These are phyloP conservation scores for Trogon melanurus DNA, from an alignment of 2,113 vertebrate genomes.

Conservation along the genomic window DNA sequence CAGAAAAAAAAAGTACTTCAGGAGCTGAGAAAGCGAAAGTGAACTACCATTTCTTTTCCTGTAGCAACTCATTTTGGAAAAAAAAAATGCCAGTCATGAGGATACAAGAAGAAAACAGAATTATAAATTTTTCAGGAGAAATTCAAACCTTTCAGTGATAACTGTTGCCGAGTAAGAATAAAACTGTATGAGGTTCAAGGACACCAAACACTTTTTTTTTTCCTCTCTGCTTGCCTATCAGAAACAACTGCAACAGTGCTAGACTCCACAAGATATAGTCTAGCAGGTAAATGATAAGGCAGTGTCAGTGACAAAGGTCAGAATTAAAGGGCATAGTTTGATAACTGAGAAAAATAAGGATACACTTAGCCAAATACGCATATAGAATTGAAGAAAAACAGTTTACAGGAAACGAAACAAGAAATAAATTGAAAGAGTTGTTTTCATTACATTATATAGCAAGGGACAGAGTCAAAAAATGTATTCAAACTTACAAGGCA, in stretches of 20 bases:
- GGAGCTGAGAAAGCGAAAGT: not conserved
- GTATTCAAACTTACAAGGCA: not conserved
- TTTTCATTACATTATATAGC: not conserved
- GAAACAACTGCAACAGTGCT: not conserved
- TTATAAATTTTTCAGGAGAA: not conserved
- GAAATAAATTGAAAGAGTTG: not conserved
- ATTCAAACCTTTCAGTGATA: not conserved
- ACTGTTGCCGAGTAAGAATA: not conserved
- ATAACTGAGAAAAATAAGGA: not conserved
- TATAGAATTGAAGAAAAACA: not conserved
- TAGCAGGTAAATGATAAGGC: not conserved
- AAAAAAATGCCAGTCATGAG: not conserved
- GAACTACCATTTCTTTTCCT: not conserved
- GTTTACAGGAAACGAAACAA: not conserved
- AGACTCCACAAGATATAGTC: not conserved
- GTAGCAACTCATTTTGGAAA: not conserved
- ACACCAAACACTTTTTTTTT: not conserved
- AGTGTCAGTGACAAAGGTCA: conserved; percentile 54
- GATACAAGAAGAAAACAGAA: not conserved
- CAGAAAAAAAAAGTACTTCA: not conserved
- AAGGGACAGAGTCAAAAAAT: not conserved
- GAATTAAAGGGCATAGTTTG: conserved; percentile 15
- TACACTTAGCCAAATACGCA: not conserved
- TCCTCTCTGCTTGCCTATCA: not conserved
- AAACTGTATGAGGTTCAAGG: not conserved